Conservation (phyloP, 2,888 invertebrate species). For the Leptinotarsa rubiginosa region DNA sequence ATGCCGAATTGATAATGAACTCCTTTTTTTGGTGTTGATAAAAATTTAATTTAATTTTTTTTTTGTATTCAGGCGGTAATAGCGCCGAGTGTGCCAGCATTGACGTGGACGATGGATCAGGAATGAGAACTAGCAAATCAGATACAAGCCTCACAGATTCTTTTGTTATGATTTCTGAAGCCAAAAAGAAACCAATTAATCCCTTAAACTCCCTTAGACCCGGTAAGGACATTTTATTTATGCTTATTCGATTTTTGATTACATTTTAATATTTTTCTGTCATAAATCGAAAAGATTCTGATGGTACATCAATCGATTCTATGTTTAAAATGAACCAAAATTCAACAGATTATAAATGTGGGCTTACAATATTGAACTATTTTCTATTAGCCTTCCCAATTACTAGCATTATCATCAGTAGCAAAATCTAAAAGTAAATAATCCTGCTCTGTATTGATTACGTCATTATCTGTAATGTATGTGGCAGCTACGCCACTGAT, state of each 20-base stretch:
- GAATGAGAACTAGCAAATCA: constrained; percentile 86
- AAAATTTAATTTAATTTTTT: neutral
- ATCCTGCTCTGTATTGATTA: too few relatives aligned
- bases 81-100: constrained; percentile 66
- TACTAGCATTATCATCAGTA: too few relatives aligned
- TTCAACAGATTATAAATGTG: too few relatives aligned
- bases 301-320: neutral
- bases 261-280: neutral
- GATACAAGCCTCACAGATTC: constrained; percentile 92
- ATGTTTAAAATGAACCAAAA: too few relatives aligned
- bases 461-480: too few relatives aligned
- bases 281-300: neutral
- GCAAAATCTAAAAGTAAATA: too few relatives aligned
- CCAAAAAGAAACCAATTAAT: constrained; percentile 65
- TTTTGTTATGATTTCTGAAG: constrained; percentile 83
- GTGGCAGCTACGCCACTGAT: too few relatives aligned
- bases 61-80: constrained; percentile 66
- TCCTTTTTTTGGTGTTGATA: too few relatives aligned
- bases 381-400: too few relatives aligned
- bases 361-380: too few relatives aligned
- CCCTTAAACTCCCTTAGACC: constrained; percentile 62
- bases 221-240: constrained; percentile 52
- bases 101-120: constrained; percentile 64
- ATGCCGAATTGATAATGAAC: too few relatives aligned
- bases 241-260: constrained; percentile 5